These are phyloP conservation scores for Ochropleura plecta DNA, from an alignment of 2,888 invertebrate species.

Conservation along the genomic window DNA sequence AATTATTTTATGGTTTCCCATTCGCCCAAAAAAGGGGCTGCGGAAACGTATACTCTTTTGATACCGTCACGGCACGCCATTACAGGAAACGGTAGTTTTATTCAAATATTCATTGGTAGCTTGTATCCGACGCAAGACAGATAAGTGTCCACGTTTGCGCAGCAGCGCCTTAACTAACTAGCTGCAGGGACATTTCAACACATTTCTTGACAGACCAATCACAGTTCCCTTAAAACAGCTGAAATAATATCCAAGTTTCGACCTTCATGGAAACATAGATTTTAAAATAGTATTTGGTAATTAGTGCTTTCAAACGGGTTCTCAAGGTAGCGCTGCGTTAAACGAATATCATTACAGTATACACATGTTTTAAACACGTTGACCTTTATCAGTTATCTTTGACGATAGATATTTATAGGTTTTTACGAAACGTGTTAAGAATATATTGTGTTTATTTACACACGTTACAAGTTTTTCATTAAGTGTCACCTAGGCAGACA, in stretches of 20 bases:
- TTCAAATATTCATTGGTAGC: too few species aligned
- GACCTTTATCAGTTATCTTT: slow-evolving; percentile 47
- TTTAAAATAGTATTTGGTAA: slow-evolving; percentile 29
- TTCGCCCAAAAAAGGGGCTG: too few species aligned
- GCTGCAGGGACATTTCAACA: background rate
- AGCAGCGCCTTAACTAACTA: too few species aligned
- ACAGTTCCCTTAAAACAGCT: background rate
- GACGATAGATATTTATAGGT: slow-evolving; percentile 18
- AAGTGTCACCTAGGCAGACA: background rate
- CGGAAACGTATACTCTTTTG: too few species aligned
- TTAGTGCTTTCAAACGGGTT: slow-evolving; percentile 51
- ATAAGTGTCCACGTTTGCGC: too few species aligned
- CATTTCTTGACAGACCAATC: background rate
- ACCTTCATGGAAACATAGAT: background rate
- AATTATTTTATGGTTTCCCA: too few species aligned
- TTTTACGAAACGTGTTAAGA: background rate
- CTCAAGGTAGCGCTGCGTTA: slow-evolving; percentile 45
- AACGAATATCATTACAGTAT: slow-evolving; percentile 35
- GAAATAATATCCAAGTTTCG: background rate
- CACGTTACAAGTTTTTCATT: background rate
- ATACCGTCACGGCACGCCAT: too few species aligned
- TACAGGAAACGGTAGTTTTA: too few species aligned
- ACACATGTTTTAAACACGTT: slow-evolving; percentile 23
- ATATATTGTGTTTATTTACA: slow-evolving; percentile 26
- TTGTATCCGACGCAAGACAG: too few species aligned